Percentiles rank a stretch among this genome's conserved stretches.
These are phyloP conservation scores for Myripristis murdjan DNA, from an alignment of 2,797 vertebrate species.

Conservation along the genomic window DNA sequence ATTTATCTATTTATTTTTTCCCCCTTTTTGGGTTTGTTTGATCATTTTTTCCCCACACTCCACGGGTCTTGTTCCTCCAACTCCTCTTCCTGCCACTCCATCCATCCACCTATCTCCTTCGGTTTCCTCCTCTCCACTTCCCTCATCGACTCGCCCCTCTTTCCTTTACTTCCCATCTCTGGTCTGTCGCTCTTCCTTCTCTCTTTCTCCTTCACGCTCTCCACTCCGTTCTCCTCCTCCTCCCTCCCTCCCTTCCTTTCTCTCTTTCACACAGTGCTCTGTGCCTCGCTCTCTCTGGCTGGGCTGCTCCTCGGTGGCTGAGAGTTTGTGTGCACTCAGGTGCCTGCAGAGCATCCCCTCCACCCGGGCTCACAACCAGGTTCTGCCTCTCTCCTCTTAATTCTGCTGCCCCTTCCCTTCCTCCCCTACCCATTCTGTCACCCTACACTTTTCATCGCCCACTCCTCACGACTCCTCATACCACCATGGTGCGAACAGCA, in stretches of 20 bases:
- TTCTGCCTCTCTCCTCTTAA: conserved; percentile 95
- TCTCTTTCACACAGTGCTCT: conserved; percentile 99
- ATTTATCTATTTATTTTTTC: conserved; percentile 47
- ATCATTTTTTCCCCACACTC: conserved; percentile 44
- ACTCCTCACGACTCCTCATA: conserved; percentile 62
- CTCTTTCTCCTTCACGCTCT: conserved; percentile 72
- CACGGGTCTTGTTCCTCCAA: conserved; percentile 27
- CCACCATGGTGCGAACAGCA: conserved; percentile 59
- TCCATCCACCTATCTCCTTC: conserved; percentile 53
- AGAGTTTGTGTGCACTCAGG: conserved; percentile 99
- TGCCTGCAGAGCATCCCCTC: conserved; percentile 99
- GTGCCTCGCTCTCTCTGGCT: conserved; percentile 99
- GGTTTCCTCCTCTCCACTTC: conserved; percentile 54
- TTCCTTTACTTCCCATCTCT: conserved; percentile 73
- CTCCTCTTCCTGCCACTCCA: conserved; percentile 46
- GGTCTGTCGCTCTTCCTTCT: conserved; percentile 67
- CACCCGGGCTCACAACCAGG: conserved; percentile 96
- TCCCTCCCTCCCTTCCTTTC: conserved; percentile 90
- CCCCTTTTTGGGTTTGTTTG: conserved; percentile 48
- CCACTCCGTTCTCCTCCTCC: conserved; percentile 84
- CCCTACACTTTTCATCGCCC: conserved; percentile 71
- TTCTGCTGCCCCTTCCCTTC: conserved; percentile 85
- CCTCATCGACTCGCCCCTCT: conserved; percentile 45
- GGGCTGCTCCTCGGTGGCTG: conserved; percentile 99
- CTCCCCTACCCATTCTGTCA: conserved; percentile 67